These are phyloP conservation scores for Aradus depressus DNA, from an alignment of 2,888 invertebrate genomes.

Conservation along the genomic window DNA sequence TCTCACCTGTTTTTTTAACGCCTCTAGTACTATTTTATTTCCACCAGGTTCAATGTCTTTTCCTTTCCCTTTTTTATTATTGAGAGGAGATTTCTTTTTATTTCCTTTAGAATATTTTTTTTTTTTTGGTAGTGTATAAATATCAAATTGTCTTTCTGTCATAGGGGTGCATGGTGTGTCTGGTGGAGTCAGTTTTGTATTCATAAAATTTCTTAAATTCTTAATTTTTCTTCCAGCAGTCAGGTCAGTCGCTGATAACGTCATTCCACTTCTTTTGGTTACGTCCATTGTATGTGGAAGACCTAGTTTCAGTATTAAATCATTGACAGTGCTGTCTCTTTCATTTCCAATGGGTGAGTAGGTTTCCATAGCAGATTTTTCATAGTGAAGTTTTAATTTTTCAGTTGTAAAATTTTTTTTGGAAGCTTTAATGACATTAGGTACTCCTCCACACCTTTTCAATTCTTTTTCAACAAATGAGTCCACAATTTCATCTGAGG, in stretches of 20 bases:
- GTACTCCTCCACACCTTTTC: neutral
- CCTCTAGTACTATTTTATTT: neutral
- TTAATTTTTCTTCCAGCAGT: no score
- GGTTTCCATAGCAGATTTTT: neutral
- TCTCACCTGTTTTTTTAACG: constrained; percentile 1
- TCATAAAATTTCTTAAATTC: no score
- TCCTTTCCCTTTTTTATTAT: no score
- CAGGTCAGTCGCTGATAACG: no score
- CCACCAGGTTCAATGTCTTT: neutral
- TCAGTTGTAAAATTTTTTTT: neutral
- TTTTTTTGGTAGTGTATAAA: no score
- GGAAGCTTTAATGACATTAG: neutral
- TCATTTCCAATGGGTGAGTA: constrained; percentile 1
- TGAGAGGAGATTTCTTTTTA: neutral
- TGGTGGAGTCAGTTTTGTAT: neutral
- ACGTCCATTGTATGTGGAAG: no score
- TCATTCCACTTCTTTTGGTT: no score
- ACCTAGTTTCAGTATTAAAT: no score
- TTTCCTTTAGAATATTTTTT: neutral
- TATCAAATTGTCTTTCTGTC: neutral
- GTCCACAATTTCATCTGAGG: neutral
- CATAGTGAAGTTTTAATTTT: neutral
- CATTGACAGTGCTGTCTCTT: neutral
- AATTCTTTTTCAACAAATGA: neutral
- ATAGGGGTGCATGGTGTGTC: neutral